Evolutionary conservation across 2,888 invertebrate genomes (phyloP).

Genomic region (Yponomeuta cagnagella): DNA sequence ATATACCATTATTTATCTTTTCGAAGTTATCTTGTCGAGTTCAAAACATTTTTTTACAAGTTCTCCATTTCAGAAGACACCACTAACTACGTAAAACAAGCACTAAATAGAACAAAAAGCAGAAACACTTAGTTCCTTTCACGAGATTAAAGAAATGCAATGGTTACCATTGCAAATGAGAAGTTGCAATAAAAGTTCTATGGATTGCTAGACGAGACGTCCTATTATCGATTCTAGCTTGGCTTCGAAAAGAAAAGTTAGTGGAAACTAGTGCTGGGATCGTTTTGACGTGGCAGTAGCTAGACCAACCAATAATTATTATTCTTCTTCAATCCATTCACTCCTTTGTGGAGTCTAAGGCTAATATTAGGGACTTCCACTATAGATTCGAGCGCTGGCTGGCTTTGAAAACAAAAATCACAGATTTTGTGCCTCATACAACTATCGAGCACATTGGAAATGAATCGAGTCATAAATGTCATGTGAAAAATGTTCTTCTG

Average conservation of each 20-base stretch:
- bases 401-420: too few species aligned
- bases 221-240: neutral
- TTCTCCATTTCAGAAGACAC: neutral
- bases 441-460: too few species aligned
- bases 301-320: neutral
- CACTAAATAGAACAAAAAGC: neutral
- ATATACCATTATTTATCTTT: too few species aligned
- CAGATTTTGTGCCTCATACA: too few species aligned
- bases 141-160: neutral
- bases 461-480: too few species aligned
- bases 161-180: neutral
- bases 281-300: neutral
- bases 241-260: slow-evolving; percentile 2
- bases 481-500: too few species aligned
- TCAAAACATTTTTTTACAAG: neutral
- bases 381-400: too few species aligned
- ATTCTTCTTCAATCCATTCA: neutral
- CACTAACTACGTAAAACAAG: neutral
- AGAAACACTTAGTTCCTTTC: neutral
- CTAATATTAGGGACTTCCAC: too few species aligned
- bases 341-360: too few species aligned
- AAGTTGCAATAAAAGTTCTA: neutral
- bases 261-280: neutral
- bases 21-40: too few species aligned
- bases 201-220: neutral